Percentiles rank a stretch among this genome's conserved stretches.
Conservation (phyloP, 2,797 vertebrate genomes). For the Sylvia borin region DNA sequence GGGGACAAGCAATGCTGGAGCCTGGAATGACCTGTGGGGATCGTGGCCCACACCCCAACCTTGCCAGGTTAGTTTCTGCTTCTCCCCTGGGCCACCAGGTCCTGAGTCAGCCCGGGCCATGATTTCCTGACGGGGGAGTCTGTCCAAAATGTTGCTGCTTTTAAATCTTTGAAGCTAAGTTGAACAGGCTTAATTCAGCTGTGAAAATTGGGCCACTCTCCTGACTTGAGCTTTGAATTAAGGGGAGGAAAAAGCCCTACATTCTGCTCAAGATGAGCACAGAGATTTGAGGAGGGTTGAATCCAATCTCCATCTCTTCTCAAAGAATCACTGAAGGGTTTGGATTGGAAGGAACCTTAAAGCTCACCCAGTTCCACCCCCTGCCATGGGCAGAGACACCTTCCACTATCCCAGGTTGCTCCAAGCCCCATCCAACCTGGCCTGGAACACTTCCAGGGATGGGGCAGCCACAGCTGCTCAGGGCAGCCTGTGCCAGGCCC, state of each 20-base stretch:
- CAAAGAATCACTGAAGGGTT: neutral
- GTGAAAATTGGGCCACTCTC: neutral
- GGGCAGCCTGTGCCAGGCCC: neutral
- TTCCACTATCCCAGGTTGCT: neutral
- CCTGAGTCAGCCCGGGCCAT: neutral
- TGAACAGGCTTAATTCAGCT: neutral
- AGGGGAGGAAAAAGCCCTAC: neutral
- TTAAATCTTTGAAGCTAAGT: neutral
- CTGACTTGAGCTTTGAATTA: neutral
- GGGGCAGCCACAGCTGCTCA: neutral
- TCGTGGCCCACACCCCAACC: fast-evolving
- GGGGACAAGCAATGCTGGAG: neutral
- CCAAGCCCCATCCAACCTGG: fast-evolving
- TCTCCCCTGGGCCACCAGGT: neutral
- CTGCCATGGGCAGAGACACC: neutral
- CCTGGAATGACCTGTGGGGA: neutral
- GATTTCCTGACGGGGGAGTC: neutral
- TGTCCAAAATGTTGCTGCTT: neutral
- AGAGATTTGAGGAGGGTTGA: neutral
- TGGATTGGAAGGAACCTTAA: neutral
- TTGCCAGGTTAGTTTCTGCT: neutral
- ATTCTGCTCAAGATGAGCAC: neutral
- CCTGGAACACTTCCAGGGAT: neutral
- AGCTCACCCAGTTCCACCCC: neutral
- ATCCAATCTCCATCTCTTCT: neutral